Base-by-base conservation (phyloP, 2,888 invertebrate genomes). In the Drosophila antonietae region DNA sequence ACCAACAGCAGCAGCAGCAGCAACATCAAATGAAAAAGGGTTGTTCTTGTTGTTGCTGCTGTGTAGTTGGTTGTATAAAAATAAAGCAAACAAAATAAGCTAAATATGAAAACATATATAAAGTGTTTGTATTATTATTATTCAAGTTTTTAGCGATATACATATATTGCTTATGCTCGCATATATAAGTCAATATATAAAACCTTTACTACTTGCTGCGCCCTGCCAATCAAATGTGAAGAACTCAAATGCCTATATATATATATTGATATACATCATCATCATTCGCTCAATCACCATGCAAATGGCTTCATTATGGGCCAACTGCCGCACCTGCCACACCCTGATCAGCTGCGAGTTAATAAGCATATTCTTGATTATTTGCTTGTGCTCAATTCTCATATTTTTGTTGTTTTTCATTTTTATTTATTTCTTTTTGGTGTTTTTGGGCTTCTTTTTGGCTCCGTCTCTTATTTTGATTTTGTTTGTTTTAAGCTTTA, bases 31-130 rank as follows among this genome's bases (percentile, higher is more conserved):
- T 71, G 69, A 52, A 75, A 81, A 66, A 81, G 78, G 83, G 83
- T 78, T 83, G 69, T 60, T 59, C 65, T 46, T 57, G 80, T 41
- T 64, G 81, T 41, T 68, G 77, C 23, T 64, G 81, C 49, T 67
- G 64, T 74, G 66, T 86, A 81, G 84, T 82, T 81, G 78, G 57
- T 72, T 76, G 79, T 73, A 79, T 76, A 68, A 73, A 60, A 74
- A 66, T 51, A 67, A 78, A 78, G 78, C 71, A 82, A 88, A 80
- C 68, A 88, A 6, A 28, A 20, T 43, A 7, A 51, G 44, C 31
- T 68, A 72, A 66, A 78, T 74, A 74, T 76, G 69, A 84, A 87
- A 83, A 87, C 82, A 79, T 79, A 79, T 73, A 81, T 76, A 75
- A 84, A 89, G 76, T 78, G 81, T 78, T 81, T 78, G 81, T 78